Base-by-base conservation (phyloP, 2,113 vertebrate genomes). In the Pelecanus crispus region DNA sequence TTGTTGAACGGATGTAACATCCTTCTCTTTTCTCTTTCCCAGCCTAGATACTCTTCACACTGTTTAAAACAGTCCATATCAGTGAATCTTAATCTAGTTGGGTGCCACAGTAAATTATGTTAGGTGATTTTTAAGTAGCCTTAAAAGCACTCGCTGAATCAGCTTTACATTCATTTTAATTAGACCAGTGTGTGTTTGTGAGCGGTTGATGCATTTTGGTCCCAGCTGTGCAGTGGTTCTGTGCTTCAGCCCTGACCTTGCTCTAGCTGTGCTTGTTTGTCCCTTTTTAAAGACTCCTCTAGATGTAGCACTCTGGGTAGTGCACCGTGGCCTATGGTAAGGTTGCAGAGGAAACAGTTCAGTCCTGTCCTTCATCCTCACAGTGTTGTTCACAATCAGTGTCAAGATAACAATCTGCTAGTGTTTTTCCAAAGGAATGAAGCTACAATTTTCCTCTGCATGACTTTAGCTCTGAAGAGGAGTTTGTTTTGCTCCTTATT, bases 381-480 rank as follows among this genome's bases (percentile, higher is more conserved):
- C 6, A 11, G 52, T 71, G 80, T 67, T 78, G 72, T 19, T 94
- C 89, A 53, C 56, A 77, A 50, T 82, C 83, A 72, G 56, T 53
- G 73, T 93, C 80, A 68, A 91, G 94, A 94, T 93, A 96, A 80
- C 42, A 74, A 94, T 95, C 88, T 94, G 63, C n/a, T 53, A 19
- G 56, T 92, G 86, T 73, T 92, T 94, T 95, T 90, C 62, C 92
- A 80, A 68, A 92, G 86, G 42, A 92, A 89, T 86, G 55, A 83
- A 94, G 36, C 38, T 85, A 71, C 73, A 75, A 73, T 93, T 92
- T 94, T 90, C 81, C n/a, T 87, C 53, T 85, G 49, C 81, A 61
- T 89, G 65, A 82, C 78, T 87, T 85, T 79, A 87, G 66, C 36
- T 84, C 71, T 93, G 79, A 90, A 92, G 77, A 89, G 8, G 86